Evolutionary conservation across 1,140 invertebrate species (phyloP).

Genomic region (Papilio aristodemus): DNA sequence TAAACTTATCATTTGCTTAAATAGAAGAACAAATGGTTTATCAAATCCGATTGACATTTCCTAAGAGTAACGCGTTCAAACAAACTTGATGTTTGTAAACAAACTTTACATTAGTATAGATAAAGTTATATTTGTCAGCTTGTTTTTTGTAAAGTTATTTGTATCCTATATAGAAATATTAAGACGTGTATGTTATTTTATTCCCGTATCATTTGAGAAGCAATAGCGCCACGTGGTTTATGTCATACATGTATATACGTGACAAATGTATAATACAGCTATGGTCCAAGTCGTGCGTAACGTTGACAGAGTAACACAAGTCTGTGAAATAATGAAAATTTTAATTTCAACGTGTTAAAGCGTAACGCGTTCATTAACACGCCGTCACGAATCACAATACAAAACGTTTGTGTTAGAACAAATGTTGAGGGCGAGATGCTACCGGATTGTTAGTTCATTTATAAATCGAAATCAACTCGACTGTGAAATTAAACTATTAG

Average conservation of each 20-base stretch:
- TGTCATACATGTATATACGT: background rate
- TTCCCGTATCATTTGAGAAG: no score
- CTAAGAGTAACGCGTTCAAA: no score
- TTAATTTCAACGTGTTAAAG: constrained; percentile 2
- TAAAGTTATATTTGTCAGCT: no score
- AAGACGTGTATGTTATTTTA: no score
- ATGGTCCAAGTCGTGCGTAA: background rate
- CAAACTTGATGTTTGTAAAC: no score
- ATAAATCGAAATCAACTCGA: constrained; percentile 10
- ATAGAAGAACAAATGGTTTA: background rate
- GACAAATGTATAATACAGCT: background rate
- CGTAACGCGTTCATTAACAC: constrained; percentile 10
- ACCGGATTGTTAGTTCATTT: constrained; percentile 10
- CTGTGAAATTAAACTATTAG: constrained; percentile 12
- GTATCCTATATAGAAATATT: no score
- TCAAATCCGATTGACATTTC: no score
- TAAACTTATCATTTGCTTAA: no score
- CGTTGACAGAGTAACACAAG: constrained; percentile 4
- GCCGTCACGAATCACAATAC: constrained; percentile 10
- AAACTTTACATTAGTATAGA: no score
- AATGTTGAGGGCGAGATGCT: constrained; percentile 9
- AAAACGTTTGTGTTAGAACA: constrained; percentile 10
- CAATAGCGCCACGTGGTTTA: background rate
- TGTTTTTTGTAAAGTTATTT: no score
- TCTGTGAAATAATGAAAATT: background rate